These are phyloP conservation scores for Theropithecus gelada DNA, from an alignment of 2,113 vertebrate genomes.

Conservation along the genomic window DNA sequence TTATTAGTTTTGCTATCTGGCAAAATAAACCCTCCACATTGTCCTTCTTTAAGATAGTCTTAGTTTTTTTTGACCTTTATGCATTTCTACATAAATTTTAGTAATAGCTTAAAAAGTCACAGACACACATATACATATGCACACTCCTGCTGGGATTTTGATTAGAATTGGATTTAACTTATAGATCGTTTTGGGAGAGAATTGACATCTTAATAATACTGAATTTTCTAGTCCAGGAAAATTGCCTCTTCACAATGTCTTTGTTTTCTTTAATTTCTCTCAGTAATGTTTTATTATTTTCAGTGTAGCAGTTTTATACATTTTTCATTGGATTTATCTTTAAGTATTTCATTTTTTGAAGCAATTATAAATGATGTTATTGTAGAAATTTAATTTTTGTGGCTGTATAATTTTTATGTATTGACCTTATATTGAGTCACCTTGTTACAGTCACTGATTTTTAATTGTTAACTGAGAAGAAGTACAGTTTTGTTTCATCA, in stretches of 20 bases:
- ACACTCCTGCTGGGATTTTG: background rate
- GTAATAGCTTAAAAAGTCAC: background rate
- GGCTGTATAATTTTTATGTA: background rate
- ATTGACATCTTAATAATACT: background rate
- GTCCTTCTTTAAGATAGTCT: background rate
- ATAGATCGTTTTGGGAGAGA: background rate
- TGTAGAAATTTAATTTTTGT: background rate
- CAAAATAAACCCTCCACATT: background rate
- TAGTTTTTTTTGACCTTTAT: background rate
- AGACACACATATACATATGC: background rate
- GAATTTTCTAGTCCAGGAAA: background rate
- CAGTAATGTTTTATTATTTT: background rate
- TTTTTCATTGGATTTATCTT: background rate
- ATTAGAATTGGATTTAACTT: background rate
- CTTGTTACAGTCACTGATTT: background rate
- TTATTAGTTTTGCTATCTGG: background rate
- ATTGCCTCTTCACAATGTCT: background rate
- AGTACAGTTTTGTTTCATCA: background rate
- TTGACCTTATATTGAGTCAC: background rate
- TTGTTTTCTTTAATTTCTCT: background rate
- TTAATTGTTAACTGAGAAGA: background rate
- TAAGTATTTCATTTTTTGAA: background rate
- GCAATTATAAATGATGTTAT: background rate
- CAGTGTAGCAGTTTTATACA: background rate
- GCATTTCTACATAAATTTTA: background rate